These are phyloP conservation scores for Ctena decussata DNA, from an alignment of 2,888 invertebrate species.

Conservation along the genomic window DNA sequence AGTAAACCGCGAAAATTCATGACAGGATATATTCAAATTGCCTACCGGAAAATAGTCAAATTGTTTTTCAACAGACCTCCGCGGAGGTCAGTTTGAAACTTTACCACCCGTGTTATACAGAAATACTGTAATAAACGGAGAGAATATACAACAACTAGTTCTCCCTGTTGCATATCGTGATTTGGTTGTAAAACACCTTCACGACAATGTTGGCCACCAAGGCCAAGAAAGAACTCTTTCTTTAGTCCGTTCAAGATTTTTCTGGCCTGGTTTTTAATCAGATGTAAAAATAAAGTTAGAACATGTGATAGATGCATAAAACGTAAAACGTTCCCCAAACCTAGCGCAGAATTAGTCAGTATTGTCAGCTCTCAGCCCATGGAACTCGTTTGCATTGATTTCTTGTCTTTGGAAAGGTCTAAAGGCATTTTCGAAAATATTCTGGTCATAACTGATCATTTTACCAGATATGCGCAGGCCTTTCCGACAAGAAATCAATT, in stretches of 20 bases:
- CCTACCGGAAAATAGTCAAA: too few species aligned
- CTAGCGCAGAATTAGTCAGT: background rate
- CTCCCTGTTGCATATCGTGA: background rate
- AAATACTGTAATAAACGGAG: background rate
- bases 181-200: background rate
- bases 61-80: too few species aligned
- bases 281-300: background rate
- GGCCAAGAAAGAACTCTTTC: too few species aligned
- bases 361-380: background rate
- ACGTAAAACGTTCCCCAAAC: background rate
- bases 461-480: constrained; percentile 6
- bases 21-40: too few species aligned
- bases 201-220: background rate
- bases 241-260: background rate
- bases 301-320: background rate
- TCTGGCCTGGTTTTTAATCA: background rate
- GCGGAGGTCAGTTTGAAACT: too few species aligned
- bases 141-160: background rate
- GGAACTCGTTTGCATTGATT: background rate
- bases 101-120: too few species aligned
- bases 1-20: too few species aligned
- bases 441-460: too few species aligned
- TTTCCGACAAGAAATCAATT: background rate
- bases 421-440: too few species aligned
- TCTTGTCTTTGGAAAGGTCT: background rate